Evolutionary conservation across 2,113 vertebrate genomes (phyloP), one percentile per base, ranked within the genome.

Genomic region (Mystacornis crossleyi): DNA sequence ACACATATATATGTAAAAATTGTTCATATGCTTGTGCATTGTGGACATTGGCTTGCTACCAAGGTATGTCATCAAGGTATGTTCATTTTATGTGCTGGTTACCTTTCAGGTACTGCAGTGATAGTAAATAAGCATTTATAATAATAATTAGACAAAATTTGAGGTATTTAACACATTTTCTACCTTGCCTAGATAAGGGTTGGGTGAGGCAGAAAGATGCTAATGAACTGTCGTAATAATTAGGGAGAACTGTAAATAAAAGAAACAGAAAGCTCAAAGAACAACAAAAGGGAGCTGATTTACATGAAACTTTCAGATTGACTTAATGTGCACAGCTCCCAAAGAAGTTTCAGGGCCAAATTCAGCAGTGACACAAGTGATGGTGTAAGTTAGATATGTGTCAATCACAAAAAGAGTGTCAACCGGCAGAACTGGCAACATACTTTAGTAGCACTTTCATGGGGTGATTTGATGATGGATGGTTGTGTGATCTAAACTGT

Each of bases 361-460:
- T 96, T 94, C 94, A 91, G 89, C 93, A 95, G 70, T 96, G 91
- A 95, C 93, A 96, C 83, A 86, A 96, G 86, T 21, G 81, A 81
- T 65, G 87, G 91, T 92, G 81, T 95, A 95, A 95, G 93, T 95
- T 95, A 95, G 94, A 95, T 93, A 96, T 45, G 73, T 95, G 96
- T 96, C 95, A 96, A 95, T 97, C 95, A 96, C 91, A 95, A 95
- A 94, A 95, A 95, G 86, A 96, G 95, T 96, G 96, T 95, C 95
- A 97, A 92, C 73, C 6, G 2, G 91, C 81, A 96, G 91, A 94
- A 94, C 94, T 97, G 96, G 96, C 96, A 97, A 81, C 94, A 45
- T 43, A 24, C 93, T 96, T 93, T 21, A 71, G 86, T 86, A 94
- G 86, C 96, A 89, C 93, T 97, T 96, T 48, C 93, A 53, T 85